Evolutionary conservation across 2,888 invertebrate genomes (phyloP).

Genomic region (Ptycholaimellus sp.): DNA sequence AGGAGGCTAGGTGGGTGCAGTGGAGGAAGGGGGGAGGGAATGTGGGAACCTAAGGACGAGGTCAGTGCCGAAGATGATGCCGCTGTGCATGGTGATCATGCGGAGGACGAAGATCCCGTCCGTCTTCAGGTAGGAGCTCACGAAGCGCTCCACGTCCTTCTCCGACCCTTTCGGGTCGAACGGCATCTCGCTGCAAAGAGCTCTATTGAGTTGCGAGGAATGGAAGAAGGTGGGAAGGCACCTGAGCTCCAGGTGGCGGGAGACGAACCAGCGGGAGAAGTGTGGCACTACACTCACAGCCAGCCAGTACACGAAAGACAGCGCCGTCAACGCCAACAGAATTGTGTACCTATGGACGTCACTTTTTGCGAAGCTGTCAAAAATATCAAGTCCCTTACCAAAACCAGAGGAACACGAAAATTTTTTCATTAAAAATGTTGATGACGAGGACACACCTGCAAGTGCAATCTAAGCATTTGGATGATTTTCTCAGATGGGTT

Average conservation of each 20-base stretch:
- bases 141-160: constrained; percentile 16
- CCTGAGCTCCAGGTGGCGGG: constrained; percentile 23
- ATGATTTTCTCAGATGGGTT: too few relatives aligned
- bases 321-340: constrained; percentile 16
- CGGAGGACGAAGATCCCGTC: constrained; percentile 24
- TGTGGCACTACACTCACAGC: constrained; percentile 13
- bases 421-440: constrained; percentile 18
- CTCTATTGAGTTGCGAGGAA: too few relatives aligned
- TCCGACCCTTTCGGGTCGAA: constrained; percentile 16
- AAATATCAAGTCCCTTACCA: constrained; percentile 12
- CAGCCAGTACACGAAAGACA: constrained; percentile 21
- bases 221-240: too few relatives aligned
- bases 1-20: too few relatives aligned
- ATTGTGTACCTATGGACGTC: constrained; percentile 14
- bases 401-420: constrained; percentile 19
- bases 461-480: not conserved
- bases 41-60: constrained; percentile 17
- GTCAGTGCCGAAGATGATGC: constrained; percentile 24
- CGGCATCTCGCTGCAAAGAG: constrained; percentile 20
- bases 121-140: constrained; percentile 16
- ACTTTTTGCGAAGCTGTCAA: not conserved
- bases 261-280: constrained; percentile 15
- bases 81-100: constrained; percentile 22
- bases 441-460: constrained; percentile 19
- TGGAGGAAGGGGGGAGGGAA: too few relatives aligned